Percentiles rank a stretch among this genome's conserved stretches.
phyloP scores from a whole-genome alignment of 2,888 invertebrate species.

The Drosophila prolongata region DNA sequence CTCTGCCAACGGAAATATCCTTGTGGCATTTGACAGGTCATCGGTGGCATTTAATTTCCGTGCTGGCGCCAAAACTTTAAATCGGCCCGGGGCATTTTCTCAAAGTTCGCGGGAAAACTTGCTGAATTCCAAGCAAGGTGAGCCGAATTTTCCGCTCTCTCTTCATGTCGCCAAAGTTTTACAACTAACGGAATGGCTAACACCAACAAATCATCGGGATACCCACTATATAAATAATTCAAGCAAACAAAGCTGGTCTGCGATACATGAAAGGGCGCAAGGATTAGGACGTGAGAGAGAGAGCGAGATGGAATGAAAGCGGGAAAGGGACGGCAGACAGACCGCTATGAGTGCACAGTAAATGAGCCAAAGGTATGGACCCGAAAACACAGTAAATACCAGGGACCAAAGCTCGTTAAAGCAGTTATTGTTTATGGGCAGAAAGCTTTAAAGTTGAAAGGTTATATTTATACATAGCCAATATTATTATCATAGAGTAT shows the following conservation, averaged over 20 bases:
- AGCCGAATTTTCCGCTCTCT: conserved; percentile 25
- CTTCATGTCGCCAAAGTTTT: conserved; percentile 21
- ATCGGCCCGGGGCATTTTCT: conserved; percentile 31
- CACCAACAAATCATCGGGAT: conserved; percentile 47
- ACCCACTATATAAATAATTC: conserved; percentile 40
- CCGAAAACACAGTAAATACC: not conserved
- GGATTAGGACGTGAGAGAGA: not conserved
- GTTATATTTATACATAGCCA: too few species aligned
- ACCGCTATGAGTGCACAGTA: conserved; percentile 24
- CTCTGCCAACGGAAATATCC: conserved; percentile 16
- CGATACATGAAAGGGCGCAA: conserved; percentile 37
- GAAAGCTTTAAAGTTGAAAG: too few species aligned
- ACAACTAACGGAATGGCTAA: conserved; percentile 26
- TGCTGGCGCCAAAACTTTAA: conserved; percentile 55
- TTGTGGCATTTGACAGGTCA: conserved; percentile 42
- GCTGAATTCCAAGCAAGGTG: conserved; percentile 26
- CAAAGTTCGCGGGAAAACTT: conserved; percentile 47
- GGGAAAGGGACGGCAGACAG: conserved; percentile 1
- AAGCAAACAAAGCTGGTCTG: conserved; percentile 32
- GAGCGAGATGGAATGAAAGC: not conserved
- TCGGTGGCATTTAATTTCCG: conserved; percentile 75
- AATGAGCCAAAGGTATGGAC: conserved; percentile 10
- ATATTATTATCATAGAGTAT: too few species aligned
- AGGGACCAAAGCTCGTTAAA: not conserved
- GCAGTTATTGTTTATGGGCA: not conserved